Base-by-base conservation (phyloP, 2,113 vertebrate genomes). In the Melospiza melodia region DNA sequence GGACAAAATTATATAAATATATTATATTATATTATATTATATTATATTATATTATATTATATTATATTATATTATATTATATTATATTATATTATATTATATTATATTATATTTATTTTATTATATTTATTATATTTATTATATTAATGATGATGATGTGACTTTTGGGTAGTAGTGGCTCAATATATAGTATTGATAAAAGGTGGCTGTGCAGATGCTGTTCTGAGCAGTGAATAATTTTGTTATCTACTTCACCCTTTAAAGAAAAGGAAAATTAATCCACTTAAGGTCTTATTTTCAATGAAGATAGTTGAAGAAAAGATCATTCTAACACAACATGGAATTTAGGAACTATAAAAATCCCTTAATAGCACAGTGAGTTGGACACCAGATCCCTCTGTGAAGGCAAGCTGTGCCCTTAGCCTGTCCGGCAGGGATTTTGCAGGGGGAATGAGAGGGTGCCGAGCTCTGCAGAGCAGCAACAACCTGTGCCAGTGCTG, bases 361-460 rank as follows among this genome's bases (percentile, higher is more conserved):
- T 77, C 5, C 51, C 44, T 59, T 11, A 54, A 30, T 19, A 46
- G 41, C 0, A 0, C 35, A 27, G 30, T 2, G 4, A 72, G 39
- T 9, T 37, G 23, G 80, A 37, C 28, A 71, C 23, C 63, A 15
- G 63, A 51, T 46, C 2, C 5, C 21, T 33, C 12, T 41, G 21
- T 52, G n/a, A 78, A 73, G 82, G 48, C 2, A 4, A 77, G 46
- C 12, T 17, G 76, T 51, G 58, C 28, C n/a, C 31, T 68, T 39
- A 16, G 3, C 67, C 23, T 22, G n/a, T 15, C 39, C 21, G 24
- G 6, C 5, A 18, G 12, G n/a, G 49, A 6, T 71, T 71, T 80
- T 44, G 35, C 25, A 6, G 31, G 33, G 49, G n/a, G 30, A 20
- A 35, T 1, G 28, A 79, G 69, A 68, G 23, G 55, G 58, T 31